A percentile compares a stretch with the other conserved stretches of the same genome.
Conservation (phyloP, 2,797 vertebrate species). For the Anolis apletophallus region DNA sequence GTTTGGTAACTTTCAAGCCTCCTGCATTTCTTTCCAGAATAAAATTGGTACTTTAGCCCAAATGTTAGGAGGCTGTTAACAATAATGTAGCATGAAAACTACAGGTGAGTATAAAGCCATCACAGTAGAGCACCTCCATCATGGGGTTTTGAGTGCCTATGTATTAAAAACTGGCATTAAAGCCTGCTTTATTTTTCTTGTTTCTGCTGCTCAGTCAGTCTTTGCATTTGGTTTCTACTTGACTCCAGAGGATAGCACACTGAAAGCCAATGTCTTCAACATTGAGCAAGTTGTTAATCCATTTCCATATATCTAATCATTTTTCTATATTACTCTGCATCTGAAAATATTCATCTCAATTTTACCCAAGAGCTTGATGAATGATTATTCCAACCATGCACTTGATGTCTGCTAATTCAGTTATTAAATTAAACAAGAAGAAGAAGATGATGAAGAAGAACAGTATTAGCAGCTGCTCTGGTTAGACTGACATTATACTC, state of each 20-base stretch:
- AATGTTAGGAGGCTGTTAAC: no score
- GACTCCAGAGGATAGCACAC: background rate
- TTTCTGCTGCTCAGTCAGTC: background rate
- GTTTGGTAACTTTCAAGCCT: background rate
- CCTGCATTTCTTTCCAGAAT: background rate
- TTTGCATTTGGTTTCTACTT: background rate
- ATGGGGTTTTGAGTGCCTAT: background rate
- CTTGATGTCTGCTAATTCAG: conserved; percentile 14
- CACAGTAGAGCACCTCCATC: background rate
- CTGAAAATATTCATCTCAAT: conserved; percentile 9
- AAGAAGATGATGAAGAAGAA: background rate
- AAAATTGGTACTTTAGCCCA: background rate
- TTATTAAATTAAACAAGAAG: background rate
- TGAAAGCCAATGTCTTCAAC: background rate
- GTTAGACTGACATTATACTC: background rate
- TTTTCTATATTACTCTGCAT: conserved; percentile 12
- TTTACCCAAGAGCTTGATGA: background rate
- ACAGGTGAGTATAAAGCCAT: background rate
- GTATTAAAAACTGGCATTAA: background rate
- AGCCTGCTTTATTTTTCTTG: background rate
- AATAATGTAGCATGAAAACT: background rate
- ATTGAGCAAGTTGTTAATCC: conserved; percentile 13
- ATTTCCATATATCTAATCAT: conserved; percentile 8
- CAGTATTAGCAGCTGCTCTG: no score
- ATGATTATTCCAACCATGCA: conserved; percentile 10